A percentile compares a stretch with the other conserved stretches of the same genome.
Evolutionary conservation across 2,888 invertebrate species (phyloP).

Genomic region (Dicyrtomina minuta): DNA sequence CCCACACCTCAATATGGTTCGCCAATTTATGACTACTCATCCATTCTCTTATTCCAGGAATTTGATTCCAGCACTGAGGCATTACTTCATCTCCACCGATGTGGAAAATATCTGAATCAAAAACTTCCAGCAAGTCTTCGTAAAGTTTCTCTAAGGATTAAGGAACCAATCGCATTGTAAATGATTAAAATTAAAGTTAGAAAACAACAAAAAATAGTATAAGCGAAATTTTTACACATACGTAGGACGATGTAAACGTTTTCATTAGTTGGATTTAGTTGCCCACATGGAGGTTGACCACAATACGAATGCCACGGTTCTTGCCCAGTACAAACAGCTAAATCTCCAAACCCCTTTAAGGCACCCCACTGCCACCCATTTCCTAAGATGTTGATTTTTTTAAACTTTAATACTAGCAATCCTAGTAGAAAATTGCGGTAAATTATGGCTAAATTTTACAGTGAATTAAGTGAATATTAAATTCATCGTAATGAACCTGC

Average conservation of each 20-base stretch:
- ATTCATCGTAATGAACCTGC: slow-evolving; percentile 55
- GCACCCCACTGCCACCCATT: slow-evolving; percentile 55
- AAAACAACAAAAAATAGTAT: not conserved
- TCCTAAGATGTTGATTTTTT: slow-evolving; percentile 52
- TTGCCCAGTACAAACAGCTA: slow-evolving; percentile 54
- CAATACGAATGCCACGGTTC: slow-evolving; percentile 59
- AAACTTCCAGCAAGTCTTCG: slow-evolving; percentile 71
- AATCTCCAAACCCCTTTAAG: slow-evolving; percentile 61
- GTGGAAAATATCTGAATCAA: slow-evolving; percentile 56
- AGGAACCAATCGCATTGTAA: not conserved
- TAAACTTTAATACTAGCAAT: slow-evolving; percentile 55
- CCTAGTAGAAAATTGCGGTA: too few relatives aligned
- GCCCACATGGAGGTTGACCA: slow-evolving; percentile 70
- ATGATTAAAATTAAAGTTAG: not conserved
- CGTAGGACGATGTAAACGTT: slow-evolving; percentile 47
- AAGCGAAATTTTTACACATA: not conserved
- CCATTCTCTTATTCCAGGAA: slow-evolving; percentile 62
- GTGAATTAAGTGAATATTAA: too few relatives aligned
- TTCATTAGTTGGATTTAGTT: slow-evolving; percentile 53
- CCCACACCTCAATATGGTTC: slow-evolving; percentile 57
- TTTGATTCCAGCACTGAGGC: slow-evolving; percentile 77
- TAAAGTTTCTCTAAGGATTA: slow-evolving; percentile 65
- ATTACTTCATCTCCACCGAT: slow-evolving; percentile 68
- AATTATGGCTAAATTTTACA: too few relatives aligned
- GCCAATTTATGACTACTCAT: slow-evolving; percentile 56